Conservation (phyloP, 1,140 invertebrate species). For the Drosophila sucinea region DNA sequence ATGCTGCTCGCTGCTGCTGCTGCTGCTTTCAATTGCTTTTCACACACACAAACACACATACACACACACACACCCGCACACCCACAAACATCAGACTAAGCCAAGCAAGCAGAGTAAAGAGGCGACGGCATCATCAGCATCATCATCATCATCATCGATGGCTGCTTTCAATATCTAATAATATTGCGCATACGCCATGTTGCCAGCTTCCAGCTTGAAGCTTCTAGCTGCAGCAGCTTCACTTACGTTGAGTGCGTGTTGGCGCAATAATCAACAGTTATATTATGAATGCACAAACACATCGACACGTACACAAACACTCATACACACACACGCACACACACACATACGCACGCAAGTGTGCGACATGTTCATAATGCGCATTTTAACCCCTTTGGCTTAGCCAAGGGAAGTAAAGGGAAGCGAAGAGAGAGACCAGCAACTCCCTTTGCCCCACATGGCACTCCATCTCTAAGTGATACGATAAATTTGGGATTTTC, state of each 20-base stretch:
- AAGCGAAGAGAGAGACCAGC: not conserved
- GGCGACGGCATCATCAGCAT: constrained; percentile 39
- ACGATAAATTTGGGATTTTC: constrained; percentile 78
- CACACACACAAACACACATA: constrained; percentile 4
- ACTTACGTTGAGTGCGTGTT: constrained; percentile 76
- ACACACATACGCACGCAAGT: constrained; percentile 4
- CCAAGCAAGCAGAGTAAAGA: not conserved
- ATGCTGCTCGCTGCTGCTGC: constrained; percentile 26
- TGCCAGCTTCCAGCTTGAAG: constrained; percentile 49
- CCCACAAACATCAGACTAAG: not conserved
- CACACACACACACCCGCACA: not conserved
- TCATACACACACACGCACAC: constrained; percentile 15
- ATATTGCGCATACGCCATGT: constrained; percentile 75
- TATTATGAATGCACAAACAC: constrained; percentile 76
- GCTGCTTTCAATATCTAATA: constrained; percentile 78
- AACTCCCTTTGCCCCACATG: constrained; percentile 42
- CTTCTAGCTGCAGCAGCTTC: constrained; percentile 55
- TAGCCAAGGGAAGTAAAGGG: not conserved
- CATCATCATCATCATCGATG: constrained; percentile 56
- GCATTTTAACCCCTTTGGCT: constrained; percentile 68
- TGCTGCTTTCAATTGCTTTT: constrained; percentile 76
- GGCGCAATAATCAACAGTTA: constrained; percentile 79
- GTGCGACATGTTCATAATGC: constrained; percentile 56
- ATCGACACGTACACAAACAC: constrained; percentile 29
- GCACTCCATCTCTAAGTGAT: constrained; percentile 75